Conservation (phyloP, 1,140 invertebrate species). For the Oncopeltus fasciatus region DNA sequence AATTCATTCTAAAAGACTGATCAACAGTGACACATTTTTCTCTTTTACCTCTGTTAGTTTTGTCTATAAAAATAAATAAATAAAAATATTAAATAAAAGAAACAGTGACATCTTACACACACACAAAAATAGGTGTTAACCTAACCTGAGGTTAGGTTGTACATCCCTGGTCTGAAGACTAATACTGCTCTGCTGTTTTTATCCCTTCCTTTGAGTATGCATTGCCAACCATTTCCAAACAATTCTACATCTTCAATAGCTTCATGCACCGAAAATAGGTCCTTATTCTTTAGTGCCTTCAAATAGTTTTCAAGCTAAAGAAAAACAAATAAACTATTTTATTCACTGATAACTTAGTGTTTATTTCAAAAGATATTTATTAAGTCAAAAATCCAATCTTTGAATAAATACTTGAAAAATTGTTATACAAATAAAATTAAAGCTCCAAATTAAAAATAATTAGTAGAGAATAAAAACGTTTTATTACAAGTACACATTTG, state of each 20-base stretch:
- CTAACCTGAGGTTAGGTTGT: neutral
- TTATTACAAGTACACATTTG: neutral
- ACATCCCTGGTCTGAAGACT: constrained; percentile 31
- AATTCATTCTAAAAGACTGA: constrained; percentile 34
- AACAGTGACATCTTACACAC: neutral
- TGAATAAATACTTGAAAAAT: neutral
- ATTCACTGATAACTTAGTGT: neutral
- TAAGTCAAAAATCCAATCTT: neutral
- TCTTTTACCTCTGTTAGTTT: neutral
- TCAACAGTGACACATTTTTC: constrained; percentile 28
- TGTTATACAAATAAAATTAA: neutral
- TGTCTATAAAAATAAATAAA: neutral
- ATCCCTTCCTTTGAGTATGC: constrained; percentile 29
- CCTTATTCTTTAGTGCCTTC: constrained; percentile 31
- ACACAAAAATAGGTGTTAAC: too few relatives aligned
- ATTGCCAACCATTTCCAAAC: constrained; percentile 31
- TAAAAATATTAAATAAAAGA: neutral
- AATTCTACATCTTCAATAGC: constrained; percentile 28
- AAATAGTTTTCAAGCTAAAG: constrained; percentile 32
- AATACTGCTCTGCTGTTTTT: constrained; percentile 29
- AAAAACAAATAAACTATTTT: constrained; percentile 6
- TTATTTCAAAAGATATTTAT: neutral
- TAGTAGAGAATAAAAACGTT: neutral
- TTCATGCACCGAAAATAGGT: constrained; percentile 29
- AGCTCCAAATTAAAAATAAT: neutral